phyloP scores from a whole-genome alignment of 2,113 vertebrate genomes.

The Todiramphus chloris region DNA sequence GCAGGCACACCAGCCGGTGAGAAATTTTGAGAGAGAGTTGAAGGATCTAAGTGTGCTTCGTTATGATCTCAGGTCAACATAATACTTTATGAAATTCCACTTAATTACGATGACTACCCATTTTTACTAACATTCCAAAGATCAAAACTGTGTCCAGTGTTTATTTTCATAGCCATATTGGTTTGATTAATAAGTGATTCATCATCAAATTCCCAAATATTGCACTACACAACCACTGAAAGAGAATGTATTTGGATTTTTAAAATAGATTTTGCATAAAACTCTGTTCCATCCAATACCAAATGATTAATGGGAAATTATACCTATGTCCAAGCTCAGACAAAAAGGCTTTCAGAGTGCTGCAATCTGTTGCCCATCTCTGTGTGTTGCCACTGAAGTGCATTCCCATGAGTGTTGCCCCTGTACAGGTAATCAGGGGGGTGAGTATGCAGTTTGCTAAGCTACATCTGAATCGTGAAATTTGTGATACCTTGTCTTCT shows the following conservation, averaged over 20 bases:
- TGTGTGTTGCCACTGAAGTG: background rate
- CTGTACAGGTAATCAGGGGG: accelerated
- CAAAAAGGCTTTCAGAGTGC: background rate
- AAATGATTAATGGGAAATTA: background rate
- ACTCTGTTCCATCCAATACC: background rate
- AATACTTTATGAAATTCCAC: background rate
- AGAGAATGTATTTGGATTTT: background rate
- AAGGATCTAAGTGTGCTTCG: background rate
- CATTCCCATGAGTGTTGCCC: background rate
- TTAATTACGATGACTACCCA: background rate
- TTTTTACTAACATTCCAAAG: background rate
- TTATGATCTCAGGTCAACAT: background rate
- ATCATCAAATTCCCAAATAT: background rate
- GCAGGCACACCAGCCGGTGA: background rate
- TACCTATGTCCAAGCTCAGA: background rate
- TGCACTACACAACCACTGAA: background rate
- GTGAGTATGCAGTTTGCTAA: background rate
- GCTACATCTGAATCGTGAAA: background rate
- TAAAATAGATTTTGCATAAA: background rate
- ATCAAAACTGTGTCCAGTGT: background rate
- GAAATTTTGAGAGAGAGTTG: background rate
- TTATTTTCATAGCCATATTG: background rate
- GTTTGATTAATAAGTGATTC: background rate
- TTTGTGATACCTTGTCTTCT: background rate
- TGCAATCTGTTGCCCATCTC: background rate